Evolutionary conservation across 2,797 vertebrate genomes (phyloP).

Genomic region (Schizothorax lantsangensis): DNA sequence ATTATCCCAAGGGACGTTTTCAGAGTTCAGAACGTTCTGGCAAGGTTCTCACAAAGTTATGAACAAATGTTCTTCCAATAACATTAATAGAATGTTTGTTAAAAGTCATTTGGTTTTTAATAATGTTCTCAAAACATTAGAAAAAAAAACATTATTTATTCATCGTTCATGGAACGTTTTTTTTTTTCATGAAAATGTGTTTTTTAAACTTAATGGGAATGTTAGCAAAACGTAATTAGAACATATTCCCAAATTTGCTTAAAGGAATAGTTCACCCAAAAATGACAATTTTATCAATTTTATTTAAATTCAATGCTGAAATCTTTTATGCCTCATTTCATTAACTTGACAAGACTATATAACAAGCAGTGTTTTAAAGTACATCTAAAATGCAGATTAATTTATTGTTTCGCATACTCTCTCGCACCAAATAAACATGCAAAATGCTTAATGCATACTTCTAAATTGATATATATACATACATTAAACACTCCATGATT

Average conservation of each 20-base stretch:
- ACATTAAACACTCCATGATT: constrained; percentile 6
- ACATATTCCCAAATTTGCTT: neutral
- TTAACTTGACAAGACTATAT: neutral
- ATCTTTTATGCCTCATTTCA: neutral
- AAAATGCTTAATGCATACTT: neutral
- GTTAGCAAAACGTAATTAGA: neutral
- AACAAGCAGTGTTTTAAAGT: neutral
- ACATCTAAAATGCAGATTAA: neutral
- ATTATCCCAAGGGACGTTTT: neutral
- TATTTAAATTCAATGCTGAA: neutral
- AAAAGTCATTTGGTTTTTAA: neutral
- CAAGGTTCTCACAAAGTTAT: neutral
- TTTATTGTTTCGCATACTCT: neutral
- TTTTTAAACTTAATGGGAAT: no score
- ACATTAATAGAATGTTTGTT: neutral
- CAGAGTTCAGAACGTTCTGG: neutral
- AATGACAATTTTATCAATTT: no score
- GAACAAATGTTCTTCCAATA: neutral
- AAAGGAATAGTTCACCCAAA: no score
- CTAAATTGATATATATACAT: neutral
- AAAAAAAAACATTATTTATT: neutral
- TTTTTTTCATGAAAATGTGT: neutral
- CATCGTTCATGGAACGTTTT: neutral
- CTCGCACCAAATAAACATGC: constrained; percentile 1
- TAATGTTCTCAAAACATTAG: neutral